Base-by-base conservation (phyloP, 1,140 invertebrate genomes). In the Halesus radiatus region DNA sequence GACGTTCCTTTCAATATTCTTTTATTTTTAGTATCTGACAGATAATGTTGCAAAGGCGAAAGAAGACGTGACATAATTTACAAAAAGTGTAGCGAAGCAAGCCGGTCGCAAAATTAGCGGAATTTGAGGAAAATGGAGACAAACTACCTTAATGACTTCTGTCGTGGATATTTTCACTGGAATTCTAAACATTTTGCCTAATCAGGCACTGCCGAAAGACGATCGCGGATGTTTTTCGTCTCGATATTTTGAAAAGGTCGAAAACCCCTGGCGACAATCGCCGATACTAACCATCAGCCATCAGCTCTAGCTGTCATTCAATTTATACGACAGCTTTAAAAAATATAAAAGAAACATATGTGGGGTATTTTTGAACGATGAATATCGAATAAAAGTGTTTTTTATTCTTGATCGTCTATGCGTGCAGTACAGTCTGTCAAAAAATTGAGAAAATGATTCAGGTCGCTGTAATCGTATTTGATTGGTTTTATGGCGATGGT, bases 161-260 rank as follows among this genome's bases (percentile, higher is more conserved):
- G 56, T 37, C 16, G 70, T 79, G 60, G 78, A 62, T 73, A 79
- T 62, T 79, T 79, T 79, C 22, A 79, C 54, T 74, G 78, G 68
- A 75, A 79, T 79, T 79, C 77, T 79, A 72, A 79, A 79, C 77
- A 79, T 79, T 73, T 79, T 72, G 77, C 54, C 68, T 79, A 58
- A 72, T 53, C 50, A 58, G 62, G 66, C 77, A 53, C 68, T 79
- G 77, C 77, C 77, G 60, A 79, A 79, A 72, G 64, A 79, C 77
- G 77, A 79, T 79, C 53, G 20, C 64, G 58, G 77, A 79, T 79
- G 77, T 79, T 79, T 72, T 58, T 79, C 77, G 66, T 26, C 56
- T 64, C 32, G 68, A 70, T 72, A 73, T 79, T 79, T 79, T 79
- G 77, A 79, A 79, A 79, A 78, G 76, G 76, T 78, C 53, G 45